Evolutionary conservation across 2,797 vertebrate genomes (phyloP).

Genomic region (Aulostomus chinensis): DNA sequence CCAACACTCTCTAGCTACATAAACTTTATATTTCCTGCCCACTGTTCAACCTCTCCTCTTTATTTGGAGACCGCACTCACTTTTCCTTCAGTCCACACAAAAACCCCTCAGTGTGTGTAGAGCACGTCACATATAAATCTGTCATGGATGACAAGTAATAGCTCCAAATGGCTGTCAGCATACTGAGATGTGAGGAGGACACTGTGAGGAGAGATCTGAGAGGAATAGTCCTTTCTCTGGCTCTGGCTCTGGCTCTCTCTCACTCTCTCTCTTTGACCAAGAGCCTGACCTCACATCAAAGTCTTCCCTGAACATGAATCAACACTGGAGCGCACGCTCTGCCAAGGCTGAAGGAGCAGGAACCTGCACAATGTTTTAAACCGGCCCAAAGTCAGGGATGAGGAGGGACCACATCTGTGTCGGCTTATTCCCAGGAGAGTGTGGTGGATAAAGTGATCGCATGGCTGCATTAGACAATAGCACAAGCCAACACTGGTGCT

Average conservation of each 20-base stretch:
- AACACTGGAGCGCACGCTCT: slow-evolving; percentile 38
- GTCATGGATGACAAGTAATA: slow-evolving; percentile 55
- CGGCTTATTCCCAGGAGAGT: slow-evolving; percentile 36
- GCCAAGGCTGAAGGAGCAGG: slow-evolving; percentile 38
- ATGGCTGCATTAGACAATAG: slow-evolving; percentile 6
- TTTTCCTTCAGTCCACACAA: slow-evolving; percentile 24
- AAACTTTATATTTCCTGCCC: no score
- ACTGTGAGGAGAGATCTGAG: slow-evolving; percentile 50
- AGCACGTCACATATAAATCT: slow-evolving; percentile 64
- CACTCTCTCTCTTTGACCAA: slow-evolving; percentile 42
- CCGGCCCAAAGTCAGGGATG: slow-evolving; percentile 33
- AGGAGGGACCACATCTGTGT: slow-evolving; percentile 48
- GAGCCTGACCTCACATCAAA: slow-evolving; percentile 73
- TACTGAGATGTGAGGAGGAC: slow-evolving; percentile 58
- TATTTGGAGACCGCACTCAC: slow-evolving; percentile 24
- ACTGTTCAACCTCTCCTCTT: no score
- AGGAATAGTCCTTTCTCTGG: slow-evolving; percentile 38
- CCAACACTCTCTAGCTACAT: no score
- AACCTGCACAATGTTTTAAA: slow-evolving; percentile 51
- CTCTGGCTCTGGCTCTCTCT: no score
- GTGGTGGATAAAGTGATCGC: slow-evolving; percentile 25
- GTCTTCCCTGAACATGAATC: slow-evolving; percentile 59
- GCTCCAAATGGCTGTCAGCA: slow-evolving; percentile 67
- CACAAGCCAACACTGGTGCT: no score
- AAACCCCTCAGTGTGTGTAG: slow-evolving; percentile 34